Conservation (phyloP, 2,888 invertebrate species). For the Zygaena filipendulae region DNA sequence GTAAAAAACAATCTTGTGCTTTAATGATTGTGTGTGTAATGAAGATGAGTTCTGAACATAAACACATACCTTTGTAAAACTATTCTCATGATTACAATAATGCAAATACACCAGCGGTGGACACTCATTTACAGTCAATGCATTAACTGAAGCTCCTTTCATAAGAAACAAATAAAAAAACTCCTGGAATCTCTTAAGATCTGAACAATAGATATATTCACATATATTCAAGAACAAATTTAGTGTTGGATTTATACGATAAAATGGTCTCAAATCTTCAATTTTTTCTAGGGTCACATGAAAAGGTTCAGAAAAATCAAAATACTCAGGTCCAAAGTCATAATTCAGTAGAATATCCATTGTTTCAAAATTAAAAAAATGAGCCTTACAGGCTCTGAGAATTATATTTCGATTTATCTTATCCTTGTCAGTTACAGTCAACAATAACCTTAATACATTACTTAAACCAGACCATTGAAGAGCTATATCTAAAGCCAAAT, state of each 20-base stretch:
- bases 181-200: conserved; percentile 39
- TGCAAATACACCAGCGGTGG: conserved; percentile 56
- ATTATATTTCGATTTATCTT: conserved; percentile 40
- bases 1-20: conserved; percentile 16
- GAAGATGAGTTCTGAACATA: background rate
- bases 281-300: conserved; percentile 31
- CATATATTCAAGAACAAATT: conserved; percentile 48
- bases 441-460: conserved; percentile 34
- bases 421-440: conserved; percentile 31
- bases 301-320: conserved; percentile 38
- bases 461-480: conserved; percentile 31
- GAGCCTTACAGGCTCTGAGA: conserved; percentile 46
- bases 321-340: conserved; percentile 48
- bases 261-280: conserved; percentile 30
- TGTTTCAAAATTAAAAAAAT: conserved; percentile 49
- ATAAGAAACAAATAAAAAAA: conserved; percentile 47
- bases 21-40: background rate
- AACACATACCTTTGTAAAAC: conserved; percentile 51
- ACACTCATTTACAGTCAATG: conserved; percentile 40
- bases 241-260: conserved; percentile 40
- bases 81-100: conserved; percentile 33
- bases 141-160: conserved; percentile 48
- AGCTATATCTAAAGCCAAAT: conserved; percentile 43
- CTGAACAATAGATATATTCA: conserved; percentile 47
- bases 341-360: conserved; percentile 41